phyloP scores from a whole-genome alignment of 2,797 vertebrate genomes.

The Coendou prehensilis region DNA sequence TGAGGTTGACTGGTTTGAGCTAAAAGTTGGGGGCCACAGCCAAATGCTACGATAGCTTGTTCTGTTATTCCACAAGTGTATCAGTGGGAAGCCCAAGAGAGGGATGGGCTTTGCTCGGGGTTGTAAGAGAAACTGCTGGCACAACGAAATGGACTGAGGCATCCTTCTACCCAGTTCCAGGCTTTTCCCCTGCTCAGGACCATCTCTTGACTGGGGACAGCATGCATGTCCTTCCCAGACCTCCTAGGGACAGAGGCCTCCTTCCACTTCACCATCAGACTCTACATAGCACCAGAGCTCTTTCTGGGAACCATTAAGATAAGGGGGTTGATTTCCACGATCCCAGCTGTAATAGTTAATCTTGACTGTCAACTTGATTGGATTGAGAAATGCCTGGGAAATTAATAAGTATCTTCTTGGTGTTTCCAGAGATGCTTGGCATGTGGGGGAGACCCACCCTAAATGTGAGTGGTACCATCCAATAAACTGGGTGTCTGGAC shows the following conservation, averaged over 20 bases:
- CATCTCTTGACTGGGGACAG: neutral
- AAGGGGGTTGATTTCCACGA: neutral
- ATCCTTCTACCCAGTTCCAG: neutral
- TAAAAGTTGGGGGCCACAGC: neutral
- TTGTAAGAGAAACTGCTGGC: neutral
- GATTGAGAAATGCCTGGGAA: neutral
- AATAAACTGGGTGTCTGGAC: neutral
- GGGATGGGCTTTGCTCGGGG: neutral
- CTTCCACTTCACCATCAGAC: neutral
- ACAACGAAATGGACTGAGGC: neutral
- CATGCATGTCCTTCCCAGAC: neutral
- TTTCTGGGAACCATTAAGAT: neutral
- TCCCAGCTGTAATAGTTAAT: neutral
- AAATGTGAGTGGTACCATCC: neutral
- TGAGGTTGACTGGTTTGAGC: conserved; percentile 4
- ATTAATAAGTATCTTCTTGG: neutral
- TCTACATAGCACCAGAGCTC: neutral
- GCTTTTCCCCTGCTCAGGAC: neutral
- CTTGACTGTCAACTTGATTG: neutral
- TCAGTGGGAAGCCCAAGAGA: neutral
- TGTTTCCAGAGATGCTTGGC: neutral
- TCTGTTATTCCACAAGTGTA: neutral
- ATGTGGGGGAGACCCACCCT: neutral
- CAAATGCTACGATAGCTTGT: neutral
- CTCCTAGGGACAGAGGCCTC: neutral